Evolutionary conservation across 2,888 invertebrate genomes (phyloP), one percentile per base, ranked within the genome.

Genomic region (Drosophila gaucha): DNA sequence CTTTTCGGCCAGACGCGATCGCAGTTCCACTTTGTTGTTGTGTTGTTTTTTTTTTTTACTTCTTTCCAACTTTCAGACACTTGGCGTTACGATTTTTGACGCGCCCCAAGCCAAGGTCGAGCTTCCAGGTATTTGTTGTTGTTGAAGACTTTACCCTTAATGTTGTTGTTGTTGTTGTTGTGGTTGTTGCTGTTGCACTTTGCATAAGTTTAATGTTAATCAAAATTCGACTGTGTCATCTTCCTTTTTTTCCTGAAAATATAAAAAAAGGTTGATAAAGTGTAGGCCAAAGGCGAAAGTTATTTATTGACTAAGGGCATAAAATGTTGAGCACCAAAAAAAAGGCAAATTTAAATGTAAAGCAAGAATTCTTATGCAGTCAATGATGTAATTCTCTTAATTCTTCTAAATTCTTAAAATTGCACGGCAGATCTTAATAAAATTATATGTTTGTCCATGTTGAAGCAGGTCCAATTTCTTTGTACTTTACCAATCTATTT

Each of bases 51-150:
- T 22, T 6, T 16, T 28, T 22, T 39, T 28, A 24, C 43, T 31
- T 50, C 31, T 47, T 35, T 33, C 22, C 35, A 59, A 60, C 51
- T 74, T 69, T 78, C 78, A 72, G 67, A 78, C 72, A 67, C 79
- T 83, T 82, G 64, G 73, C 66, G 57, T 52, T 65, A 73, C 73
- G 59, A 73, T 78, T 84, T 78, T 69, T 64, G 70, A 67, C 73
- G 75, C 85, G 75, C 67, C 74, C 69, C 78, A 63, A 60, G 62
- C 82, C 82, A 82, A 86, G 82, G 86, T 82, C 84, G 67, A 52
- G 46, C 44, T 76, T 64, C 67, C 55, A 49, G 28, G 52, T 70
- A 57, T 66, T 69, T 58, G 51, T 56, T 69, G 57, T 55, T 47
- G 49, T 54, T 49, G 22, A 39, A 14, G 26, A 26, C 24, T 20